Base-by-base conservation (phyloP, 2,888 invertebrate species). In the Lithophane semibrunnea region DNA sequence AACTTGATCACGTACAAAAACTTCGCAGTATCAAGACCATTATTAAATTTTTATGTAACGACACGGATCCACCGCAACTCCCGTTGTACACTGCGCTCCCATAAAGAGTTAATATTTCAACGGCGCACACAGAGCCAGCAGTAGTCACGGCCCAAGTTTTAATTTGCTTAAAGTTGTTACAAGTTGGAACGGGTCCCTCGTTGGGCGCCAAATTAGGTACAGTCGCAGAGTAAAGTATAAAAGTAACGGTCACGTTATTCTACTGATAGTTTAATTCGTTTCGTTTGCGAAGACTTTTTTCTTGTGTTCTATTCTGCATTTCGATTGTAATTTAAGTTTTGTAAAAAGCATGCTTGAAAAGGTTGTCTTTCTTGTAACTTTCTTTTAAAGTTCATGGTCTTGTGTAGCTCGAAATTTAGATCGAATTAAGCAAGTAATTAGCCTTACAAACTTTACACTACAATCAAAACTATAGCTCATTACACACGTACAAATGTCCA, bases 101-200 rank as follows among this genome's bases (percentile, higher is more conserved):
- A 94, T 95, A 95, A 96, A 94, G 95, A 96, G 95, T 96, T 96
- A 96, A 96, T 96, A 96, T 96, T 96, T 96, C 94, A 96, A 91
- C 91, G 88, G 91, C 90, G 89, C 92, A 93, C 93, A 95, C 95
- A 94, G 94, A 96, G 94, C 92, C 93, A 94, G 94, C 95, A 94
- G 95, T 96, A 95, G 95, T 95, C 95, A 94, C 93, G 91, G 90
- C 87, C 88, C 91, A 96, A 96, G 94, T 96, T 96, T 96, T 96
- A 96, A 96, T 96, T 96, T 96, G 96, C 95, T 96, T 96, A 95
- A 95, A 96, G 94, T 96, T 96, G 96, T 95, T 94, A 94, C 95
- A 94, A 96, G 92, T 96, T 95, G 94, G 95, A 96, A 95, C 95
- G 94, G 94, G 94, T 94, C 96, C 95, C 95, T 92, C 87, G 95